These are phyloP conservation scores for Dinothrombium tinctorium DNA, from an alignment of 1,140 invertebrate genomes.

Conservation along the genomic window DNA sequence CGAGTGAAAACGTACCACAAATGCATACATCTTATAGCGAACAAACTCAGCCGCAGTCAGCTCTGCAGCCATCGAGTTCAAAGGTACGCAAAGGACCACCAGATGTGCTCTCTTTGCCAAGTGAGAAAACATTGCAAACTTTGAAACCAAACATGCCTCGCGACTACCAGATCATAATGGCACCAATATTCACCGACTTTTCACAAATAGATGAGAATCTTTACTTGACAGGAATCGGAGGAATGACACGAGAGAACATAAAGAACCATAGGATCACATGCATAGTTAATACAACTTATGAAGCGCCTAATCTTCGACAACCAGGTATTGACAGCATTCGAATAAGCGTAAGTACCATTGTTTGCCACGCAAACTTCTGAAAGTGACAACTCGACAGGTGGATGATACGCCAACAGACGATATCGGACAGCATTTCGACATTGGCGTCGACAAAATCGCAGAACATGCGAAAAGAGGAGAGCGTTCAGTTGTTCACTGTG, in stretches of 20 bases:
- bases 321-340: constrained; percentile 3
- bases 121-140: no score
- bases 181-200: not conserved
- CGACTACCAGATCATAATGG: not conserved
- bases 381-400: constrained; percentile 1
- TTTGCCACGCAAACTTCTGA: not conserved
- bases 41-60: no score
- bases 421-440: constrained; percentile 4
- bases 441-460: constrained; percentile 4
- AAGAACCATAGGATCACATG: constrained; percentile 2
- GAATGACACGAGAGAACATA: constrained; percentile 7
- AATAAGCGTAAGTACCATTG: constrained; percentile 2
- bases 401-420: constrained; percentile 1
- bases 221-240: constrained; percentile 5
- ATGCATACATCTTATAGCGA: no score
- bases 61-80: no score
- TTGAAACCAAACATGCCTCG: no score
- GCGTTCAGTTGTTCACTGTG: constrained; percentile 47
- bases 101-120: no score
- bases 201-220: constrained; percentile 4
- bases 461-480: not conserved
- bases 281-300: constrained; percentile 5
- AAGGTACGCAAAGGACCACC: no score
- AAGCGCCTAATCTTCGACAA: not conserved
- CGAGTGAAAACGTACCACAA: no score